Evolutionary conservation across 2,888 invertebrate species (phyloP).

Genomic region (Eucriotettix oculatus): DNA sequence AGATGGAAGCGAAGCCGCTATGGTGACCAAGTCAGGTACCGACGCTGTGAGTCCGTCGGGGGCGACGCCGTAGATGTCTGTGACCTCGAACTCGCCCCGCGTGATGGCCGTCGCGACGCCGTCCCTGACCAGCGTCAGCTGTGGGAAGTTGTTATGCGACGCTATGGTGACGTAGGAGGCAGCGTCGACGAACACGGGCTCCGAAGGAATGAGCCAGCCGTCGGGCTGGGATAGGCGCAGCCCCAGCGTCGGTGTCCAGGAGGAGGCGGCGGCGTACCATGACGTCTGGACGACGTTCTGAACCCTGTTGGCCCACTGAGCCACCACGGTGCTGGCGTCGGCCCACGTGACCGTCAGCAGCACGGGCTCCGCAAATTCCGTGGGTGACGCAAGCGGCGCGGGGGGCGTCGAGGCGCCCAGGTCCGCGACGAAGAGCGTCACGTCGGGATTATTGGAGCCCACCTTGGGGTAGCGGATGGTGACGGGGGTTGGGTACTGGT

Average conservation of each 20-base stretch:
- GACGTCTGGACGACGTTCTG: constrained; percentile 53
- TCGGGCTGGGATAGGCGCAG: constrained; percentile 36
- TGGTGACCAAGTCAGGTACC: constrained; percentile 17
- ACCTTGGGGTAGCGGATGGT: constrained; percentile 66
- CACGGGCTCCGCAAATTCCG: constrained; percentile 30
- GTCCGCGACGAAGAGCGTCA: constrained; percentile 46
- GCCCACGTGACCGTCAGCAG: constrained; percentile 60
- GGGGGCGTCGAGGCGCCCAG: constrained; percentile 23
- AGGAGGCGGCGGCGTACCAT: constrained; percentile 31
- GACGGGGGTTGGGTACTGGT: constrained; percentile 50
- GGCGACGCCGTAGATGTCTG: constrained; percentile 43
- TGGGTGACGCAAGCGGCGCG: constrained; percentile 18
- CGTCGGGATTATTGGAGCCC: constrained; percentile 56
- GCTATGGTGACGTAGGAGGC: constrained; percentile 27
- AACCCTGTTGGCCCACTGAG: constrained; percentile 70
- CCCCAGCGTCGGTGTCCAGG: constrained; percentile 16
- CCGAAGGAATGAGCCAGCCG: constrained; percentile 49
- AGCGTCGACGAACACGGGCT: constrained; percentile 32
- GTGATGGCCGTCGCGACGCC: constrained; percentile 30
- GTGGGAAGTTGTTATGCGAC: constrained; percentile 21
- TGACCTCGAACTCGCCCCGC: constrained; percentile 40
- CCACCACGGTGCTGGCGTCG: constrained; percentile 42
- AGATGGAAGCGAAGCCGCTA: too few species aligned
- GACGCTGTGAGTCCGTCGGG: constrained; percentile 36
- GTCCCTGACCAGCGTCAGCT: constrained; percentile 18